Conservation (phyloP, 2,113 vertebrate genomes). For the Uria lomvia region DNA sequence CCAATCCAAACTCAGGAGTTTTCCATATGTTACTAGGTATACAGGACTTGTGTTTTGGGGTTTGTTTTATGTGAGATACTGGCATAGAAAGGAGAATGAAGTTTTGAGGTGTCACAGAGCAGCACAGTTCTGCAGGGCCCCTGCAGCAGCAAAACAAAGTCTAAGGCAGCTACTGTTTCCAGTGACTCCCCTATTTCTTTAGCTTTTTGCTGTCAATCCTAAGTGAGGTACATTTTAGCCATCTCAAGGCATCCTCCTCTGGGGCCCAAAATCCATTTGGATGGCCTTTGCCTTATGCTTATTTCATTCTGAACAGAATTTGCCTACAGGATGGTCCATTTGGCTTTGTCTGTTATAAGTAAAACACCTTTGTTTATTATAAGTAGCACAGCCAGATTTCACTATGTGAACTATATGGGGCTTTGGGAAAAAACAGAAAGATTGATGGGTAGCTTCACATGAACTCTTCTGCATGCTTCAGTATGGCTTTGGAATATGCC, state of each 20-base stretch:
- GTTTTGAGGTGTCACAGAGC: background rate
- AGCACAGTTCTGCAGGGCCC: background rate
- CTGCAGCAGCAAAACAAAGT: background rate
- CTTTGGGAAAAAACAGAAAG: background rate
- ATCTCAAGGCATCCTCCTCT: background rate
- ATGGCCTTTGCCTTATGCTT: background rate
- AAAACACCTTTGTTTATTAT: background rate
- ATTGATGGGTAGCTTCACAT: background rate
- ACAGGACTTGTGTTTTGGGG: background rate
- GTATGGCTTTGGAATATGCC: background rate
- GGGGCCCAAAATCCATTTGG: background rate
- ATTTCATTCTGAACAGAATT: background rate
- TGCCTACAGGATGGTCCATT: background rate
- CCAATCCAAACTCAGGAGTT: background rate
- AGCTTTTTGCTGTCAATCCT: background rate
- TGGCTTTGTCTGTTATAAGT: background rate
- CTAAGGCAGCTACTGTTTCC: background rate
- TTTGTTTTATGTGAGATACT: background rate
- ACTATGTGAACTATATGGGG: background rate
- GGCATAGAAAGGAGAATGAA: background rate
- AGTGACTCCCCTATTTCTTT: background rate
- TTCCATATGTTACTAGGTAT: background rate
- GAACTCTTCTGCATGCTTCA: background rate
- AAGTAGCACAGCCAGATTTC: background rate
- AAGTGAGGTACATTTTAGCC: background rate